Evolutionary conservation across 2,797 vertebrate genomes (phyloP).

Genomic region (Heliangelus exortis): DNA sequence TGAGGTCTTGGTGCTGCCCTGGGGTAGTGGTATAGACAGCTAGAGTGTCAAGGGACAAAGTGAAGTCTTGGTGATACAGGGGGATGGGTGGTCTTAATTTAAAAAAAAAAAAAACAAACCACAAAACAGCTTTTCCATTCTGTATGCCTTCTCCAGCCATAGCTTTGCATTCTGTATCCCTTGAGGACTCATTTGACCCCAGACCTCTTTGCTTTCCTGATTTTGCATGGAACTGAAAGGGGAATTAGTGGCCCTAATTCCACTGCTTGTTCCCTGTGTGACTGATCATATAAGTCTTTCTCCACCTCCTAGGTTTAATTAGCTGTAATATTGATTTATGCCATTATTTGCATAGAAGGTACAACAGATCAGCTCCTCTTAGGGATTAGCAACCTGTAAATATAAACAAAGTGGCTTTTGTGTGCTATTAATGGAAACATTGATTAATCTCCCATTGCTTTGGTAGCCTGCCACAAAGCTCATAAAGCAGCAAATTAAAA

Average conservation of each 20-base stretch:
- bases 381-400: conserved; percentile 26
- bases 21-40: background rate
- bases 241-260: background rate
- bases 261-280: background rate
- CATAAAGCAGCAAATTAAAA: background rate
- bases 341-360: conserved; percentile 20
- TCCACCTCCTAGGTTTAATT: conserved; percentile 9
- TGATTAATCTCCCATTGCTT: conserved; percentile 44
- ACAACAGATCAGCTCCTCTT: background rate
- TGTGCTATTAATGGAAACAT: conserved; percentile 35
- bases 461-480: background rate
- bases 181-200: conserved; percentile 1
- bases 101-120: background rate
- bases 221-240: background rate
- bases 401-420: conserved; percentile 38
- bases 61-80: background rate
- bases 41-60: background rate
- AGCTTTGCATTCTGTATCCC: background rate
- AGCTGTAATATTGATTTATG: conserved; percentile 46
- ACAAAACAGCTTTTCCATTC: background rate
- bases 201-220: background rate
- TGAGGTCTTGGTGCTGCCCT: background rate
- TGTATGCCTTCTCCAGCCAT: background rate
- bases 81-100: background rate
- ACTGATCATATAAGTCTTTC: conserved; percentile 6